Conservation (phyloP, 2,797 vertebrate genomes). For the Malurus splendens region DNA sequence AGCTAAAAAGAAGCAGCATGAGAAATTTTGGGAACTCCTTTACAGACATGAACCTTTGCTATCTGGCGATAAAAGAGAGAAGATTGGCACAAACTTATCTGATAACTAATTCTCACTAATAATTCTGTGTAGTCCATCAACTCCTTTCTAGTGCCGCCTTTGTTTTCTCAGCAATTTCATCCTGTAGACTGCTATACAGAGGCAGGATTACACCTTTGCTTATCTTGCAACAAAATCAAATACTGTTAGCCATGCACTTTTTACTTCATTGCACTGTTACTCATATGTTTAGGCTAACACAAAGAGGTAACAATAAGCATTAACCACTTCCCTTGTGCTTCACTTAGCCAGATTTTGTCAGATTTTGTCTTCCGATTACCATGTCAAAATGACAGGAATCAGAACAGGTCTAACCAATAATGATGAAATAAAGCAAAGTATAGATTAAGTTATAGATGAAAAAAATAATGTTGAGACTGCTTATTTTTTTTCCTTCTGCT, state of each 20-base stretch:
- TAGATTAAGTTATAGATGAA: background rate
- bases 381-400: background rate
- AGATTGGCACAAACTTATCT: background rate
- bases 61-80: background rate
- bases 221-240: slow-evolving; percentile 2
- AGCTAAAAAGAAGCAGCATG: background rate
- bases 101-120: background rate
- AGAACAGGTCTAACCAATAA: background rate
- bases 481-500: background rate
- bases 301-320: background rate
- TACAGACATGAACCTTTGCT: background rate
- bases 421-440: background rate
- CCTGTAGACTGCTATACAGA: background rate
- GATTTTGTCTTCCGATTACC: background rate
- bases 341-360: background rate
- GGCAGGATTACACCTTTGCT: background rate
- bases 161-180: background rate
- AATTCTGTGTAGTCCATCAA: background rate
- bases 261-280: background rate
- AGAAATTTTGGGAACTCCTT: background rate
- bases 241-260: background rate
- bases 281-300: background rate
- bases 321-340: background rate
- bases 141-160: background rate
- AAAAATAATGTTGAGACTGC: background rate